Evolutionary conservation across 2,113 vertebrate species (phyloP).

Genomic region (Pelecanoides urinatrix): DNA sequence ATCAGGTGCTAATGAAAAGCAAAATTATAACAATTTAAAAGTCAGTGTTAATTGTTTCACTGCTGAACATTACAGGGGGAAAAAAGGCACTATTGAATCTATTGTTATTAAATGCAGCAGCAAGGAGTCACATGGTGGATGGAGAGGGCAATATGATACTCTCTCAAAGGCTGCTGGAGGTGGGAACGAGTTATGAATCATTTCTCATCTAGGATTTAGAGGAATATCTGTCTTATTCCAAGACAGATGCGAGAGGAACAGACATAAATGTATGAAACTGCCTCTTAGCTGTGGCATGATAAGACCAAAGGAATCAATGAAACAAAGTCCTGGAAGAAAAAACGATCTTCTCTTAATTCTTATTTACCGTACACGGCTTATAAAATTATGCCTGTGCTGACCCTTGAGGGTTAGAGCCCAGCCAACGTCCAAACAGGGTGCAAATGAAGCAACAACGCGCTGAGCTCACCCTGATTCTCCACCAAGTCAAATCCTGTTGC

Average conservation of each 20-base stretch:
- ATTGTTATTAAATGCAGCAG: not conserved
- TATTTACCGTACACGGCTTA: not conserved
- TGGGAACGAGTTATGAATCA: not conserved
- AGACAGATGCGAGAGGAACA: not conserved
- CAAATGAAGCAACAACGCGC: not conserved
- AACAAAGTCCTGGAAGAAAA: not conserved
- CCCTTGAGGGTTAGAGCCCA: not conserved
- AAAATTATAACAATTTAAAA: not conserved
- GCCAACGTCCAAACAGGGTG: not conserved
- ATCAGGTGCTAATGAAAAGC: not conserved
- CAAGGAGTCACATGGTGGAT: not conserved
- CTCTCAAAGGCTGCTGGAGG: not conserved
- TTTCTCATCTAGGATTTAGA: not conserved
- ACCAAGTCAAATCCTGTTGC: not conserved
- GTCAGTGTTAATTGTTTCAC: not conserved
- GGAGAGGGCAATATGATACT: not conserved
- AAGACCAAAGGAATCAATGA: not conserved
- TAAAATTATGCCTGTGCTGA: not conserved
- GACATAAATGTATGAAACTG: not conserved
- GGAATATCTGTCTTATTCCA: not conserved
- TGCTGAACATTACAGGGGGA: not conserved
- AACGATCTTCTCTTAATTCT: not conserved
- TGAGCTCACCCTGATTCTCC: not conserved
- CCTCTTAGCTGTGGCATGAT: not conserved
- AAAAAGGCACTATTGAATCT: not conserved